Evolutionary conservation across 2,888 invertebrate species (phyloP).

Genomic region (Callinectes sapidus): DNA sequence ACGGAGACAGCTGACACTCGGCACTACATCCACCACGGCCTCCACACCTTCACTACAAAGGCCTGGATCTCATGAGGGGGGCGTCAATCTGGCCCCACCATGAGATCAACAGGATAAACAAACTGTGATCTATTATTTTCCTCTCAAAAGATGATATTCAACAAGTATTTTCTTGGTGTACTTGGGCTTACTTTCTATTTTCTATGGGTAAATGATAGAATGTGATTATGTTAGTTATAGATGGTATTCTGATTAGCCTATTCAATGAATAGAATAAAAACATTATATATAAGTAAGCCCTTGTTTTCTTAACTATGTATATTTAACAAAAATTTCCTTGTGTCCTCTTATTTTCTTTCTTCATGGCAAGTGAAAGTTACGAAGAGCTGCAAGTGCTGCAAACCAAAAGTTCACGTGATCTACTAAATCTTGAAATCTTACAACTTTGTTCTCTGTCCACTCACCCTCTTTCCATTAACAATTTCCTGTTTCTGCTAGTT

Average conservation of each 20-base stretch:
- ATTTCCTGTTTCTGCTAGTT: not conserved
- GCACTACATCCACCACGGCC: not conserved
- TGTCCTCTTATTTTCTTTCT: not conserved
- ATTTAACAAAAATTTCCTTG: not conserved
- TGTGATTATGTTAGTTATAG: too few relatives aligned
- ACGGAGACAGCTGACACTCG: not conserved
- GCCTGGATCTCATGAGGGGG: not conserved
- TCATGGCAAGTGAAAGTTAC: not conserved
- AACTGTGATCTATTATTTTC: not conserved
- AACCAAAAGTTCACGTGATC: not conserved
- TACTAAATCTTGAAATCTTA: too few relatives aligned
- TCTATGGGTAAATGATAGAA: too few relatives aligned
- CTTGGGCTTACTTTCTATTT: too few relatives aligned
- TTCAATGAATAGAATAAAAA: too few relatives aligned
- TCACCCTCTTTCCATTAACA: not conserved
- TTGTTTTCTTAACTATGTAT: too few relatives aligned
- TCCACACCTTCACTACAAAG: not conserved
- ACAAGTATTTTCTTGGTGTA: not conserved
- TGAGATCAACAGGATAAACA: not conserved
- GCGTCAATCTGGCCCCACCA: not conserved
- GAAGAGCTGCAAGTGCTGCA: not conserved
- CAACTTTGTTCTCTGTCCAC: not conserved
- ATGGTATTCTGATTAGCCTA: too few relatives aligned
- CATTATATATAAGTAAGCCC: too few relatives aligned
- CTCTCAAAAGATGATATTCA: not conserved